Percentiles rank a stretch among this genome's conserved stretches.
These are phyloP conservation scores for Scotopteryx bipunctaria DNA, from an alignment of 2,888 invertebrate genomes.

Conservation along the genomic window DNA sequence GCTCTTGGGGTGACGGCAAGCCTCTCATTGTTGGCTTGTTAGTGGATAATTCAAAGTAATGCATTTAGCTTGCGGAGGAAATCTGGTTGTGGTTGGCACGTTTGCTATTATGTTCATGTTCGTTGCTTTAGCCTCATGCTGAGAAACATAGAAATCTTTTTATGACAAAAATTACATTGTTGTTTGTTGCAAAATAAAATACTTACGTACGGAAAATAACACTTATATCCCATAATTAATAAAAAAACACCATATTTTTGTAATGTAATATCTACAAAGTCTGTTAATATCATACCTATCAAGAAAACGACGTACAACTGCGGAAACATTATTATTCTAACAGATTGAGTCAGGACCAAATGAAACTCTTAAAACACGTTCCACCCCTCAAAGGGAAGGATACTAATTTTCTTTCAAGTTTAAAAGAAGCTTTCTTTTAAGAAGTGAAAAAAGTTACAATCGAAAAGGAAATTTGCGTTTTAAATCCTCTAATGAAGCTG, in stretches of 20 bases:
- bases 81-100: constrained; percentile 53
- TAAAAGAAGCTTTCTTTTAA: constrained; percentile 81
- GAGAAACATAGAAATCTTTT: neutral
- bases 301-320: constrained; percentile 39
- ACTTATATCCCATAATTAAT: too few species aligned
- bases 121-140: neutral
- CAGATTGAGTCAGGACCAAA: constrained; percentile 74
- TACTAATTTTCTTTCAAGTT: constrained; percentile 80
- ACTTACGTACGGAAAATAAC: too few species aligned
- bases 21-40: constrained; percentile 80
- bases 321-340: constrained; percentile 71
- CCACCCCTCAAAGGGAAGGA: constrained; percentile 77
- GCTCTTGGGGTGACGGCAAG: constrained; percentile 76
- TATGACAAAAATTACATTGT: neutral
- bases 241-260: too few species aligned
- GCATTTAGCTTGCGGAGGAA: constrained; percentile 61
- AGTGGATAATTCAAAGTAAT: constrained; percentile 73
- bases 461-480: constrained; percentile 83
- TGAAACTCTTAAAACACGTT: constrained; percentile 74
- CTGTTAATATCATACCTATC: neutral
- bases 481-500: constrained; percentile 83
- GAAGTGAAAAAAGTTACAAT: constrained; percentile 83
- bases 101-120: constrained; percentile 16
- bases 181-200: too few species aligned
- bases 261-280: too few species aligned